Percentiles rank a stretch among this genome's conserved stretches.
phyloP scores from a whole-genome alignment of 2,797 vertebrate species.

The Semotilus atromaculatus region DNA sequence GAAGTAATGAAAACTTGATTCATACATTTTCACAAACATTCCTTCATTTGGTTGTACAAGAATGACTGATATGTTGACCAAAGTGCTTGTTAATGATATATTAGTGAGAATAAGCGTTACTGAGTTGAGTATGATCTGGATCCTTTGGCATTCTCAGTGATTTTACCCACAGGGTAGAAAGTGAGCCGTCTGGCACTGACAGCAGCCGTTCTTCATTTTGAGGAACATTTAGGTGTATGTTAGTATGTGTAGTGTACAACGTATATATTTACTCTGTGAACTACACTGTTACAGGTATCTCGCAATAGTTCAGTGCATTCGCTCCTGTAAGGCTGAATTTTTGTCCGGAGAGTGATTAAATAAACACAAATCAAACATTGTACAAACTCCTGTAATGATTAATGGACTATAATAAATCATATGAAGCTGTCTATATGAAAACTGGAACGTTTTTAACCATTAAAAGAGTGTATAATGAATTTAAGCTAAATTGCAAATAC shows the following conservation, averaged over 20 bases:
- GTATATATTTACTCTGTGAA: neutral
- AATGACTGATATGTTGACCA: neutral
- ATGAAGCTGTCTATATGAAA: neutral
- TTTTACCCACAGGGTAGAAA: neutral
- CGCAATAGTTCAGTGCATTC: neutral
- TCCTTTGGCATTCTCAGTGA: neutral
- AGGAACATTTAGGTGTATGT: neutral
- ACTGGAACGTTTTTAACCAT: neutral
- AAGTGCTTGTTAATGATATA: constrained; percentile 21
- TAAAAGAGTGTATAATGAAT: neutral
- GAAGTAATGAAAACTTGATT: constrained; percentile 1
- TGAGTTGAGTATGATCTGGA: neutral
- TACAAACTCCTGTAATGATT: constrained; percentile 11
- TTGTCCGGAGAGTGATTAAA: neutral
- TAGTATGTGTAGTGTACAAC: neutral
- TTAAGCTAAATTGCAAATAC: neutral
- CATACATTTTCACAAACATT: constrained; percentile 2
- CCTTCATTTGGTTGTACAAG: neutral
- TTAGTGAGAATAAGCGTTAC: neutral
- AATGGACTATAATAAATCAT: constrained; percentile 10
- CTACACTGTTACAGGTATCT: neutral
- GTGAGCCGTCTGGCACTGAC: neutral
- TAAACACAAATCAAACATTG: constrained; percentile 10
- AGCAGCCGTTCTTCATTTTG: constrained; percentile 5
- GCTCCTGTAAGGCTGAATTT: neutral